These are phyloP conservation scores for Psylliodes chrysocephalus DNA, from an alignment of 2,888 invertebrate species.

Conservation along the genomic window DNA sequence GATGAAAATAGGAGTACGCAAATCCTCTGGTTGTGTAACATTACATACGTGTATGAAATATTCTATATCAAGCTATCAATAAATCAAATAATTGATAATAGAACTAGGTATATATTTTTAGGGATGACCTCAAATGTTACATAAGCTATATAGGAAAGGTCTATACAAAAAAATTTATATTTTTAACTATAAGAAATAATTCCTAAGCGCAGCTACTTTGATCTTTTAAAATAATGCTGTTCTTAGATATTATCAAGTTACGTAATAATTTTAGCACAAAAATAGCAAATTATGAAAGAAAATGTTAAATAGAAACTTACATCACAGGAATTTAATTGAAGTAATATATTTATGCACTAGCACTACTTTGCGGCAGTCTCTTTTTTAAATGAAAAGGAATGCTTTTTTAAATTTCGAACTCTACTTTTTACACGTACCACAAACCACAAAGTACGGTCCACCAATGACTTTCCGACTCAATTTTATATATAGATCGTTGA, in stretches of 20 bases:
- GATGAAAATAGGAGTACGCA: not conserved
- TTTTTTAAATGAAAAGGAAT: not conserved
- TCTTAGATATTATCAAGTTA: not conserved
- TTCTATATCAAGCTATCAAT: too few relatives aligned
- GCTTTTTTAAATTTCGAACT: not conserved
- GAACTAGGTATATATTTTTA: too few relatives aligned
- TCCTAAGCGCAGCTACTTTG: not conserved
- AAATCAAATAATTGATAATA: too few relatives aligned
- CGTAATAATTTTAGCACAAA: not conserved
- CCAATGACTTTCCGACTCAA: not conserved
- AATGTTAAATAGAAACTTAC: conserved; percentile 7
- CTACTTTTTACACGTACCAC: too few relatives aligned
- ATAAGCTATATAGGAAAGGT: too few relatives aligned
- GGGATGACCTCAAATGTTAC: too few relatives aligned
- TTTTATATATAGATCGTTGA: not conserved
- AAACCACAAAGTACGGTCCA: not conserved
- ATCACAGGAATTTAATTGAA: conserved; percentile 3
- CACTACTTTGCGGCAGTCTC: conserved; percentile 1
- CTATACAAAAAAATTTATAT: too few relatives aligned
- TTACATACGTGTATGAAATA: too few relatives aligned
- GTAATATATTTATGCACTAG: not conserved
- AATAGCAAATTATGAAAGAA: not conserved
- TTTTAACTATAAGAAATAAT: too few relatives aligned
- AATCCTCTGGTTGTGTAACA: too few relatives aligned
- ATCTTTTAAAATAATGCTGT: not conserved